Percentiles rank a stretch among this genome's conserved stretches.
Conservation (phyloP, 2,888 invertebrate species). For the Rhingia campestris region DNA sequence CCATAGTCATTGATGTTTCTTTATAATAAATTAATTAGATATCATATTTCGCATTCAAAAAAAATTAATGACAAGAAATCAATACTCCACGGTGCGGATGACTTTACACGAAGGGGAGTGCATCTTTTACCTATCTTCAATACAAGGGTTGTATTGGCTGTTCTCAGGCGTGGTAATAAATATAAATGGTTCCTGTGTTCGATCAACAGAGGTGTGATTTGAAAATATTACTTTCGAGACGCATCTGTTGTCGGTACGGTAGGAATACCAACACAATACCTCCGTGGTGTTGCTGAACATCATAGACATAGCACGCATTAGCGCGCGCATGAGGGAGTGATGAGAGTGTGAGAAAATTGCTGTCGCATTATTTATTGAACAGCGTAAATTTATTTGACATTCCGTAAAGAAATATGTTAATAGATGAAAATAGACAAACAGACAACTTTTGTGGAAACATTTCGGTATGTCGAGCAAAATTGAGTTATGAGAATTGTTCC, state of each 20-base stretch:
- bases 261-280: not conserved
- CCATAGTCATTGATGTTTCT: conserved; percentile 36
- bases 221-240: conserved; percentile 52
- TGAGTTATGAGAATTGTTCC: conserved; percentile 56
- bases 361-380: conserved; percentile 42
- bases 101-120: not conserved
- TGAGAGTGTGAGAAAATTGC: conserved; percentile 52
- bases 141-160: conserved; percentile 33
- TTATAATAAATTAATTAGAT: conserved; percentile 62
- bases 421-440: conserved; percentile 36
- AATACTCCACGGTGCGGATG: conserved; percentile 16
- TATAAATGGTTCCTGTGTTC: conserved; percentile 55
- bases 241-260: conserved; percentile 50
- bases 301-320: conserved; percentile 1
- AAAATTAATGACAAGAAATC: conserved; percentile 22
- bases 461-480: conserved; percentile 55
- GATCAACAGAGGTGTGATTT: conserved; percentile 61
- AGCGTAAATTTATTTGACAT: conserved; percentile 69
- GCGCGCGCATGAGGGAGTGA: not conserved
- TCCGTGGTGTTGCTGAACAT: not conserved
- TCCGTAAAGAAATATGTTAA: conserved; percentile 47
- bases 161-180: conserved; percentile 46
- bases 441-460: conserved; percentile 31
- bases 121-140: not conserved
- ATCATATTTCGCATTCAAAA: conserved; percentile 42